These are phyloP conservation scores for Eretmochelys imbricata DNA, from an alignment of 2,113 vertebrate species.

Conservation along the genomic window DNA sequence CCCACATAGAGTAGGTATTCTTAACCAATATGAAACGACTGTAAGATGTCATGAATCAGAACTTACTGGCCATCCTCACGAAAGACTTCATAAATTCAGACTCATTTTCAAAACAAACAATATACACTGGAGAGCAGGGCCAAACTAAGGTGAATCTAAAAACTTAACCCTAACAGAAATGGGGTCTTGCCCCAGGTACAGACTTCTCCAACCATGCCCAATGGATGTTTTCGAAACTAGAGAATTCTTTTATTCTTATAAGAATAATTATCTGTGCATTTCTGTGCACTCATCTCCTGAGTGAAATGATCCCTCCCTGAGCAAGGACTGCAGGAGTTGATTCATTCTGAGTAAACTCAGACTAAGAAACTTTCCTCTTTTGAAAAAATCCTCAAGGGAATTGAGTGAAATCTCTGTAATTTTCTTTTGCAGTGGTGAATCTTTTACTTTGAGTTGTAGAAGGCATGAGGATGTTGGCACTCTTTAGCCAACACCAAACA, in stretches of 20 bases:
- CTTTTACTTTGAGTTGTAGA: neutral
- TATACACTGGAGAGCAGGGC: constrained; percentile 27
- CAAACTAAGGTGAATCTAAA: constrained; percentile 37
- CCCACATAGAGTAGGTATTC: neutral
- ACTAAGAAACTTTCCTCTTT: constrained; percentile 23
- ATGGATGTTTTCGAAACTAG: neutral
- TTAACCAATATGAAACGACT: constrained; percentile 11
- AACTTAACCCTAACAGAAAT: neutral
- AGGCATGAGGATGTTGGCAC: neutral
- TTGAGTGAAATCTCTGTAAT: constrained; percentile 3
- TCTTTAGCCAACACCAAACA: neutral
- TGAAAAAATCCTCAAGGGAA: constrained; percentile 12
- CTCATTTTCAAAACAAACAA: constrained; percentile 57
- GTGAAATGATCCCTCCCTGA: neutral
- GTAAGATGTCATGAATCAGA: constrained; percentile 63
- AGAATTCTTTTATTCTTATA: neutral
- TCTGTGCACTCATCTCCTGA: fast-evolving
- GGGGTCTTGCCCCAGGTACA: neutral
- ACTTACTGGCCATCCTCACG: constrained; percentile 23
- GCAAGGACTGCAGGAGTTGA: constrained; percentile 6
- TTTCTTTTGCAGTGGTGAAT: neutral
- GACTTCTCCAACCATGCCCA: neutral
- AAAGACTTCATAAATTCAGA: constrained; percentile 56
- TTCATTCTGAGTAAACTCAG: neutral
- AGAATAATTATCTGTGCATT: neutral